A percentile compares a stretch with the other conserved stretches of the same genome.
Evolutionary conservation across 2,888 invertebrate genomes (phyloP).

Genomic region (Cheilosia scutellata): DNA sequence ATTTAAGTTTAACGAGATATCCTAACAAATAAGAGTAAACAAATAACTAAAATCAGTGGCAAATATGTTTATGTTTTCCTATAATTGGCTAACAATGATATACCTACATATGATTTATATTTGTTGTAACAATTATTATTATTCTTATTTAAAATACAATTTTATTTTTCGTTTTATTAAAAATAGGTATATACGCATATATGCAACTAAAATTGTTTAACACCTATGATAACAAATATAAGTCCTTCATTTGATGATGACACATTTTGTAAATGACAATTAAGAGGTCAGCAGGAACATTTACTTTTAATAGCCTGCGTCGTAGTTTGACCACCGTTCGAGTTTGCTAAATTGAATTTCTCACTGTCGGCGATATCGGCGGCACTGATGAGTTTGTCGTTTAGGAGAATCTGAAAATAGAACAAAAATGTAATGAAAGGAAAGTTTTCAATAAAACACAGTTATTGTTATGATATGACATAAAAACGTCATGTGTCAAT

Average conservation of each 20-base stretch:
- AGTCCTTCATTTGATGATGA: slow-evolving; percentile 69
- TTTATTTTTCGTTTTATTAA: slow-evolving; percentile 51
- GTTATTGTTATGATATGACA: too few relatives aligned
- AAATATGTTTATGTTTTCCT: slow-evolving; percentile 10
- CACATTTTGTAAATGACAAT: slow-evolving; percentile 53
- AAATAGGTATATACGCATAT: slow-evolving; percentile 46
- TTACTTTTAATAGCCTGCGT: slow-evolving; percentile 80
- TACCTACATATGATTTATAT: slow-evolving; percentile 42
- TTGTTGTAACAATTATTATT: slow-evolving; percentile 23
- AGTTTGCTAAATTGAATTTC: slow-evolving; percentile 87
- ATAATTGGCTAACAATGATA: slow-evolving; percentile 46
- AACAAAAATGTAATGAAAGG: background rate
- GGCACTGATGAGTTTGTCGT: slow-evolving; percentile 90
- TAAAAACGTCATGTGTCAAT: too few relatives aligned
- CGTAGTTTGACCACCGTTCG: slow-evolving; percentile 81
- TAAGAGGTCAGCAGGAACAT: slow-evolving; percentile 82
- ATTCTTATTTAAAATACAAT: slow-evolving; percentile 45
- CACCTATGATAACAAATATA: slow-evolving; percentile 66
- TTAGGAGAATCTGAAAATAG: slow-evolving; percentile 88
- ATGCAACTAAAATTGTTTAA: slow-evolving; percentile 65
- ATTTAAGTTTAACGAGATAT: slow-evolving; percentile 2
- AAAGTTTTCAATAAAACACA: background rate
- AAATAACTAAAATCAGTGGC: background rate
- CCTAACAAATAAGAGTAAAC: slow-evolving; percentile 2
- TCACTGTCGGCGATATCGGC: slow-evolving; percentile 89